These are phyloP conservation scores for Opisthograptis luteolata DNA, from an alignment of 2,888 invertebrate genomes.

Conservation along the genomic window DNA sequence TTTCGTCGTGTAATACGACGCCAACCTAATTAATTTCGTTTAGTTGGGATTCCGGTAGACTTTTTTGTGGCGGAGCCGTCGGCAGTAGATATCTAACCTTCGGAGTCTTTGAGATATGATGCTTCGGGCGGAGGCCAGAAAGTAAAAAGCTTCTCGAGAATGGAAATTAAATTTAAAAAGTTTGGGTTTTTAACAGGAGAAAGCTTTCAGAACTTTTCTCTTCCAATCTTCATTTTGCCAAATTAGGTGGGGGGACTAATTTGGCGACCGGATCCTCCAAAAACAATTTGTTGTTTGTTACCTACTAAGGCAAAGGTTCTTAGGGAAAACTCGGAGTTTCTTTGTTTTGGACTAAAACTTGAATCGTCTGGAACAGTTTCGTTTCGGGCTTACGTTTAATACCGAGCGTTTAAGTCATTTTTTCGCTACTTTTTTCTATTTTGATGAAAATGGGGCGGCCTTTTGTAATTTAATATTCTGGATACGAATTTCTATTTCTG, in stretches of 20 bases:
- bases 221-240: slow-evolving; percentile 49
- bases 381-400: slow-evolving; percentile 12
- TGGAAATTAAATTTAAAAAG: slow-evolving; percentile 29
- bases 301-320: slow-evolving; percentile 8
- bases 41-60: slow-evolving; percentile 24
- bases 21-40: slow-evolving; percentile 18
- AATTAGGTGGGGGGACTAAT: slow-evolving; percentile 48
- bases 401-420: slow-evolving; percentile 14
- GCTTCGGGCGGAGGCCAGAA: slow-evolving; percentile 18
- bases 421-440: slow-evolving; percentile 8
- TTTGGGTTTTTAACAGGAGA: slow-evolving; percentile 45
- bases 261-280: slow-evolving; percentile 36
- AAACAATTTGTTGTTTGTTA: slow-evolving; percentile 37
- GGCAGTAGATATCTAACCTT: slow-evolving; percentile 3
- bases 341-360: slow-evolving; percentile 11
- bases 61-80: slow-evolving; percentile 4
- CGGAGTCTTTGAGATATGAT: slow-evolving; percentile 4
- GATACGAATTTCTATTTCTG: background rate
- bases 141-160: slow-evolving; percentile 26
- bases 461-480: slow-evolving; percentile 8
- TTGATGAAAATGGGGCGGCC: slow-evolving; percentile 4
- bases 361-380: slow-evolving; percentile 17
- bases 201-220: slow-evolving; percentile 58
- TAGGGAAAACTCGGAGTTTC: slow-evolving; percentile 14
- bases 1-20: slow-evolving; percentile 19